These are phyloP conservation scores for Torymus texanus DNA, from an alignment of 2,888 invertebrate genomes.

Conservation along the genomic window DNA sequence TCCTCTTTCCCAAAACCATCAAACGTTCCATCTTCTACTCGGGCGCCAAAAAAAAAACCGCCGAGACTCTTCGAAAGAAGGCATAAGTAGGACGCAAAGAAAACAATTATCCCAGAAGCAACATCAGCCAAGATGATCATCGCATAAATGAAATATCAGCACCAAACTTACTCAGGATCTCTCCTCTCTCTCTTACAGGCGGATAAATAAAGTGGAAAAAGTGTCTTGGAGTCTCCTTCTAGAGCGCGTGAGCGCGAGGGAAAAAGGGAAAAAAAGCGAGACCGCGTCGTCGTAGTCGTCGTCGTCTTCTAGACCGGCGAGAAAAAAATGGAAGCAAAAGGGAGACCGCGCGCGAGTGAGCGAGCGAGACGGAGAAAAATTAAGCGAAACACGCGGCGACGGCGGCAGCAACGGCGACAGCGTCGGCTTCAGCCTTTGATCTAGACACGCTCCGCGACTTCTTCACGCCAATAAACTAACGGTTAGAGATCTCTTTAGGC, in stretches of 20 bases:
- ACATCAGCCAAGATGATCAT: background rate
- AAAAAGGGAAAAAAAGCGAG: background rate
- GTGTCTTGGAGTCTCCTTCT: background rate
- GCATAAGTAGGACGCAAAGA: too few species aligned
- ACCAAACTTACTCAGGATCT: background rate
- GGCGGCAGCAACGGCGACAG: slow-evolving; percentile 59
- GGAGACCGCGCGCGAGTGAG: background rate
- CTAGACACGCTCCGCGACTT: slow-evolving; percentile 72
- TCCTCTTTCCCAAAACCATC: too few species aligned
- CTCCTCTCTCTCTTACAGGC: background rate
- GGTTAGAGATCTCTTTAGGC: slow-evolving; percentile 72
- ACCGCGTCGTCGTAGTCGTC: background rate
- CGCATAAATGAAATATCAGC: slow-evolving; percentile 12
- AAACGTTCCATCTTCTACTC: too few species aligned
- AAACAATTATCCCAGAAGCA: too few species aligned
- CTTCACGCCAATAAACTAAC: slow-evolving; percentile 74
- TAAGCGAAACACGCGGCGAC: slow-evolving; percentile 49
- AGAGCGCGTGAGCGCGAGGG: background rate
- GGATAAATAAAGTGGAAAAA: slow-evolving; percentile 31
- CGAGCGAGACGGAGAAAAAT: slow-evolving; percentile 37
- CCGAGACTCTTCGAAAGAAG: too few species aligned
- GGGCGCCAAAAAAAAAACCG: too few species aligned
- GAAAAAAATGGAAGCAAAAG: slow-evolving; percentile 23
- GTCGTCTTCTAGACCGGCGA: slow-evolving; percentile 1
- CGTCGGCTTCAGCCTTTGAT: slow-evolving; percentile 71